Conservation (phyloP, 2,797 vertebrate species). For the Podarcis lilfordi region DNA sequence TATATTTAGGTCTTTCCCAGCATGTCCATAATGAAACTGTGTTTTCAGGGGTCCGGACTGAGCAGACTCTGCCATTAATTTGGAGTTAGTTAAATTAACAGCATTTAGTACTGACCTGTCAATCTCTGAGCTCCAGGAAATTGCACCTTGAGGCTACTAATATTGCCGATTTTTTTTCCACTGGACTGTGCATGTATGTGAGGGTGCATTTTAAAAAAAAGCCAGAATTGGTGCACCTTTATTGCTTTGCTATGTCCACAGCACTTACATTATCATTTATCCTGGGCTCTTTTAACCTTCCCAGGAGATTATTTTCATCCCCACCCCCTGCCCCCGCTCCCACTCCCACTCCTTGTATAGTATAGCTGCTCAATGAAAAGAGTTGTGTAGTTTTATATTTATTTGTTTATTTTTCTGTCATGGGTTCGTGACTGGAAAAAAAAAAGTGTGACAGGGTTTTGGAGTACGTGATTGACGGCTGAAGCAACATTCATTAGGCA, state of each 20-base stretch:
- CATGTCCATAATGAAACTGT: slow-evolving; percentile 88
- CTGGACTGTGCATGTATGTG: slow-evolving; percentile 66
- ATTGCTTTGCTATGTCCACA: slow-evolving; percentile 80
- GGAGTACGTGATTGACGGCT: slow-evolving; percentile 84
- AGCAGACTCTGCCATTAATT: slow-evolving; percentile 86
- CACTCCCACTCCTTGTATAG: slow-evolving; percentile 52
- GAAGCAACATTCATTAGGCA: slow-evolving; percentile 85
- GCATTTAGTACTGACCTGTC: slow-evolving; percentile 88
- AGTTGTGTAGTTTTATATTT: slow-evolving; percentile 88
- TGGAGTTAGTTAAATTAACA: slow-evolving; percentile 91
- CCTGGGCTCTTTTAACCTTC: slow-evolving; percentile 83
- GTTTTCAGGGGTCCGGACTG: slow-evolving; percentile 81
- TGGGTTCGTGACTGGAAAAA: slow-evolving; percentile 85
- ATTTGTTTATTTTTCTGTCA: slow-evolving; percentile 94
- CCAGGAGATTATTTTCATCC: slow-evolving; percentile 73
- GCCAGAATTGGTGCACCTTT: slow-evolving; percentile 77
- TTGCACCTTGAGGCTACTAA: slow-evolving; percentile 87
- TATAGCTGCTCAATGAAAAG: slow-evolving; percentile 85
- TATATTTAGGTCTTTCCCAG: slow-evolving; percentile 86
- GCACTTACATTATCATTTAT: slow-evolving; percentile 89
- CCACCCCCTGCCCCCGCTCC: too few species aligned
- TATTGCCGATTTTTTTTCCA: slow-evolving; percentile 86
- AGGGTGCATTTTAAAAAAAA: slow-evolving; percentile 69
- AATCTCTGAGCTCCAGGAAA: slow-evolving; percentile 88
- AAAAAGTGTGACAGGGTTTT: slow-evolving; percentile 86